Conservation (phyloP, 2,113 vertebrate species). For the Gallinago jamesoni region DNA sequence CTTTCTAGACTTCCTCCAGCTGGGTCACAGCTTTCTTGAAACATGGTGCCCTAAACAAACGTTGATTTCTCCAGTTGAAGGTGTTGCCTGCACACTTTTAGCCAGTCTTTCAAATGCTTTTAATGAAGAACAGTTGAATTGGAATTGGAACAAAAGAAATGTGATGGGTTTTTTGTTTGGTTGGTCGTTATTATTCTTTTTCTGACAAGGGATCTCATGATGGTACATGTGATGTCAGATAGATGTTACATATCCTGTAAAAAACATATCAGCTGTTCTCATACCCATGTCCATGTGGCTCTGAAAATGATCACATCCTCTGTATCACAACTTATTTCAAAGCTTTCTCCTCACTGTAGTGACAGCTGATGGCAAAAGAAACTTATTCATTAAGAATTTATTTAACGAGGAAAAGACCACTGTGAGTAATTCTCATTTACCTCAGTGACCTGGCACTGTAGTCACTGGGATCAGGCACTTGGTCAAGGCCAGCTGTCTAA, state of each 20-base stretch:
- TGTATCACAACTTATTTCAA: neutral
- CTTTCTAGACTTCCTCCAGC: neutral
- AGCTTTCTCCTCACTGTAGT: neutral
- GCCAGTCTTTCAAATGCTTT: neutral
- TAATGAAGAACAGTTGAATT: neutral
- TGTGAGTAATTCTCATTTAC: conserved; percentile 44
- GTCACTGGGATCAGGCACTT: conserved; percentile 43
- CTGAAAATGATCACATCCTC: neutral
- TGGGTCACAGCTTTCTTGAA: neutral
- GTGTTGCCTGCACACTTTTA: neutral
- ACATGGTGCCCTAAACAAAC: neutral
- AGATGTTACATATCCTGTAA: neutral
- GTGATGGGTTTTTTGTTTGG: rapidly evolving
- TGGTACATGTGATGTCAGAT: neutral
- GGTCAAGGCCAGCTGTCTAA: conserved; percentile 66
- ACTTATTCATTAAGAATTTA: conserved; percentile 33
- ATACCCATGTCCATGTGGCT: neutral
- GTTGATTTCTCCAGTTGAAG: neutral
- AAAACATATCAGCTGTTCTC: neutral
- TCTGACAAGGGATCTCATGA: neutral
- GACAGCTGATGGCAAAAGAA: conserved; percentile 14
- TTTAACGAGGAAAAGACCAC: conserved; percentile 50
- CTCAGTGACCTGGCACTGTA: neutral
- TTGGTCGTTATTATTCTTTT: neutral
- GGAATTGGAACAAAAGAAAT: neutral